Evolutionary conservation across 2,113 vertebrate species (phyloP), one percentile per base, ranked within the genome.

Genomic region (Symphodus melops): DNA sequence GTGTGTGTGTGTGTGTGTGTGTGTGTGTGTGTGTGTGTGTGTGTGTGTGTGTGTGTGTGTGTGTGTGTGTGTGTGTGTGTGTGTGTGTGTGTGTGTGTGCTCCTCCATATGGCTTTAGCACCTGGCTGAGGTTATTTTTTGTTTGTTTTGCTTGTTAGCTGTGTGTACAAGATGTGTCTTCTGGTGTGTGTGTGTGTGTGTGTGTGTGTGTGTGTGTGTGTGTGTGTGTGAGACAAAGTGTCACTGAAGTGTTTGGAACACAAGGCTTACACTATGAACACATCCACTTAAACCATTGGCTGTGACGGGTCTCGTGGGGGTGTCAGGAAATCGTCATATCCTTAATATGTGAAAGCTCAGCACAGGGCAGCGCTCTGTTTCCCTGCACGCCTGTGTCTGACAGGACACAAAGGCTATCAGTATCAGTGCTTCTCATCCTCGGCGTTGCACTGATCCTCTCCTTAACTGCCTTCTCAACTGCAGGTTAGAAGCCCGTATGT

Each of bases 401-500:
- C 68, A 62, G 65, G 23, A 68, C 19, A 69, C 54, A 56, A 17
- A 64, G 33, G 73, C 44, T 54, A 60, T 77, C 42, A 52, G 16
- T 19, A 1, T 61, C 69, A 21, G 8, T 68, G 41, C 39, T 71
- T 63, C 61, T 68, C 56, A 41, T 67, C 37, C 51, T 36, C 52
- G 73, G 57, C 19, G 36, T 61, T 5, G 53, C 42, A 55, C 42
- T 81, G 53, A 85, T 68, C 52, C 13, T 65, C 55, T 65, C 49
- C 23, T 70, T 7, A 14, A 16, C 54, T 71, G 52, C 33, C 9
- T 46, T 48, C 76, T 77, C 55, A 20, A 55, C 65, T 75, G 4
- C 84, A 99, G 98, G 86, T 81, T 93, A 82, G 95, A 95, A 87
- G 94, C 92, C 90, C 95, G 92, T 79, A 98, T 98, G 97, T 97